A percentile compares a stretch with the other conserved stretches of the same genome.
Conservation (phyloP, 2,888 invertebrate species). For the Diaperis boleti region DNA sequence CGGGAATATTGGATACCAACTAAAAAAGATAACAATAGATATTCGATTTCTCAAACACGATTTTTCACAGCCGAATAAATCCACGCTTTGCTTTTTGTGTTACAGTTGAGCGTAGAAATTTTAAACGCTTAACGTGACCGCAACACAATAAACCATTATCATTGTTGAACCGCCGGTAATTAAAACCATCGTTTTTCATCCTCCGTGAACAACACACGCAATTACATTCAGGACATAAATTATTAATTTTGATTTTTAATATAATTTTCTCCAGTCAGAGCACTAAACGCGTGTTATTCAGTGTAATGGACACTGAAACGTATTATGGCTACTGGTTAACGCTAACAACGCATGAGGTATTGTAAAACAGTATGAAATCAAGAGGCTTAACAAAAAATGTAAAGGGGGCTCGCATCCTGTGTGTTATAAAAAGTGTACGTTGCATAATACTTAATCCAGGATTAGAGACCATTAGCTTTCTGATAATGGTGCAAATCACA, state of each 20-base stretch:
- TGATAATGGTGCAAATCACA: no score
- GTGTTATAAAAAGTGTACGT: no score
- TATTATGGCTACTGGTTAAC: no score
- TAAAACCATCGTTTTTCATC: slow-evolving; percentile 6
- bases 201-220: neutral
- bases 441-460: no score
- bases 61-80: slow-evolving; percentile 33
- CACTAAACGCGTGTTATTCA: no score
- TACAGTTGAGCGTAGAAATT: slow-evolving; percentile 11
- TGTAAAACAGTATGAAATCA: no score
- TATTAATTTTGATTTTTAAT: slow-evolving; percentile 1
- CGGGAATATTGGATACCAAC: slow-evolving; percentile 33
- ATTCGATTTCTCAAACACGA: slow-evolving; percentile 36
- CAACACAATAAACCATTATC: slow-evolving; percentile 16
- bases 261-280: neutral
- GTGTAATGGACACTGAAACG: no score
- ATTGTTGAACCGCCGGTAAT: slow-evolving; percentile 9
- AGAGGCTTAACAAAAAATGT: no score
- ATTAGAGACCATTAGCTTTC: no score
- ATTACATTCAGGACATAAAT: neutral
- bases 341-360: no score
- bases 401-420: no score
- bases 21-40: slow-evolving; percentile 40
- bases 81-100: slow-evolving; percentile 18
- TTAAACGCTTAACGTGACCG: slow-evolving; percentile 21